phyloP scores from a whole-genome alignment of 30 jellyfish, hydroid and myxozoan species.

The Chironex yamaguchii region DNA sequence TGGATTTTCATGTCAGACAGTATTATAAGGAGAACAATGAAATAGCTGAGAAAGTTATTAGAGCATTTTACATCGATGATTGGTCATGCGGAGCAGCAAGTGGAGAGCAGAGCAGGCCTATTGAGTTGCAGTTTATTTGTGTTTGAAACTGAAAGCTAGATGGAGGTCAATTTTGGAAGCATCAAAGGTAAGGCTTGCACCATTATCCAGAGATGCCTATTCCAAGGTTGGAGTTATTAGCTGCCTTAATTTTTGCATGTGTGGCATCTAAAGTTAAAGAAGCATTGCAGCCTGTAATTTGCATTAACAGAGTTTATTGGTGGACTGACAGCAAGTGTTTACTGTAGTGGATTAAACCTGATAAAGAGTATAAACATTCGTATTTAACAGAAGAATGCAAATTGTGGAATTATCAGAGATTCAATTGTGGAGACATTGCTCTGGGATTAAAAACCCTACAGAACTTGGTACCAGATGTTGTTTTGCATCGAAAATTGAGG shows the following conservation, averaged over 20 bases:
- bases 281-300: slow-evolving; percentile 12
- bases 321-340: slow-evolving; percentile 45
- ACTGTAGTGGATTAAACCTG: slow-evolving; percentile 21
- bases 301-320: neutral
- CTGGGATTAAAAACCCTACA: too few species aligned
- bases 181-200: slow-evolving; percentile 22
- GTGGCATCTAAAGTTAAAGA: neutral
- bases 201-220: slow-evolving; percentile 2
- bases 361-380: slow-evolving; percentile 28
- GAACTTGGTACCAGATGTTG: too few species aligned
- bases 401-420: too few species aligned
- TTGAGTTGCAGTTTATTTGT: slow-evolving; percentile 30
- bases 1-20: neutral
- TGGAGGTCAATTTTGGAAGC: neutral
- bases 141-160: neutral
- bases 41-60: slow-evolving; percentile 27
- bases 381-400: too few species aligned
- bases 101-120: slow-evolving; percentile 17
- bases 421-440: too few species aligned
- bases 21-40: neutral
- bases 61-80: slow-evolving; percentile 30
- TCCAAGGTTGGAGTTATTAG: slow-evolving; percentile 30
- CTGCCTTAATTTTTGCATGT: slow-evolving; percentile 28
- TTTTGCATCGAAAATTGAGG: too few species aligned
- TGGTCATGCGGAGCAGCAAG: slow-evolving; percentile 52